Base-by-base conservation (phyloP, 2,888 invertebrate genomes). In the Creontiades dilutus region DNA sequence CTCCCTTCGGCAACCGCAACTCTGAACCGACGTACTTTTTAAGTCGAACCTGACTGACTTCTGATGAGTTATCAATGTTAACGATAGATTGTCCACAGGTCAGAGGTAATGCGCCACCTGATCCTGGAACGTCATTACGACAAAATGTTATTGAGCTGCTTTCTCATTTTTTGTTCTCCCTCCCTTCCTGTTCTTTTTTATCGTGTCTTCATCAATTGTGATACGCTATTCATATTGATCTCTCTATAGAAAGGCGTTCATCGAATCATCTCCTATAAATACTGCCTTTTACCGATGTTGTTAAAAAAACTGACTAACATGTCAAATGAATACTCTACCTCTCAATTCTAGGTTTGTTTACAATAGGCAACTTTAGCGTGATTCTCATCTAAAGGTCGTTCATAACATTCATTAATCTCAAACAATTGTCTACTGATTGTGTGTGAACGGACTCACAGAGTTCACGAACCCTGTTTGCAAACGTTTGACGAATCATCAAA, bases 71-170 rank as follows among this genome's bases (percentile, higher is more conserved):
- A 86, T 86, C 86, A 75, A 86, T 86, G 47, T 75, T 86, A 86
- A 86, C 86, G 75, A 86, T 86, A 76, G 86, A 86, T 86, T 86
- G 86, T 86, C 86, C 68, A 75, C 86, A 86, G 86, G 86, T 86
- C 86, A 75, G 28, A 75, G 86, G 86, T 68, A 86, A 75, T 48
- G 86, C 75, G 75, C 82, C 52, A 82, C 82, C 82, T 52, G 82
- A 82, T 82, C 48, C 82, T 52, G 23, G 19, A 82, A 37, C 78
- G 52, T 52, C 82, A 82, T 82, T 82, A 82, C 82, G 78, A 16
- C 48, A 48, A 82, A 47, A 52, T 52, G 78, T 11, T 11, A 19
- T 78, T 37, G 46, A 78, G 28, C 4, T 16, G 78, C 47, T 47
- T 78, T 47, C 37, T 76, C 76, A 3, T n/a, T 46, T 46, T 16